Conservation (phyloP, 2,113 vertebrate species). For the Psittacara wagleri region DNA sequence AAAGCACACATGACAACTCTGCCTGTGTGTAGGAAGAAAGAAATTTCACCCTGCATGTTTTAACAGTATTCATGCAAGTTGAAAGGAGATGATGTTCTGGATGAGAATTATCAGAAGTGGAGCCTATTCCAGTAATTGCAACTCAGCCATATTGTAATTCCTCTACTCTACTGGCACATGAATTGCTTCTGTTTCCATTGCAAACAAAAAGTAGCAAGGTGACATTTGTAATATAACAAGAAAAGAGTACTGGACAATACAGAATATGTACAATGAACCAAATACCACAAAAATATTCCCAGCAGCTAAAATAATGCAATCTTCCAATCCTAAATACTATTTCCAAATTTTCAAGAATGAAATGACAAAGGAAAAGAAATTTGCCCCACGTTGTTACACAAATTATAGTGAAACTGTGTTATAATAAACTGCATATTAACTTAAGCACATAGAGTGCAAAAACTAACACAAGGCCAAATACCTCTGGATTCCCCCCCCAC, state of each 20-base stretch:
- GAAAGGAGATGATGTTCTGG: neutral
- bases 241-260: neutral
- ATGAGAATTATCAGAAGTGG: neutral
- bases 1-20: neutral
- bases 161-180: neutral
- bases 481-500: neutral
- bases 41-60: constrained; percentile 46
- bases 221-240: neutral
- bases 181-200: neutral
- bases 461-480: neutral
- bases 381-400: accelerated
- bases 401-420: neutral
- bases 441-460: neutral
- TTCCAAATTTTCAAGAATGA: neutral
- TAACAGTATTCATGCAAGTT: neutral
- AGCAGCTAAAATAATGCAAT: neutral
- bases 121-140: neutral
- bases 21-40: neutral
- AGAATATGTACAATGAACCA: neutral
- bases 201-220: neutral
- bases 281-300: neutral
- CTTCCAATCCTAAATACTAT: neutral
- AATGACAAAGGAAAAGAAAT: neutral
- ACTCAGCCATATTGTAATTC: neutral
- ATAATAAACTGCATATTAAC: neutral